A percentile compares a stretch with the other conserved stretches of the same genome.
These are phyloP conservation scores for Drosophila falleni DNA, from an alignment of 2,888 invertebrate species.

Conservation along the genomic window DNA sequence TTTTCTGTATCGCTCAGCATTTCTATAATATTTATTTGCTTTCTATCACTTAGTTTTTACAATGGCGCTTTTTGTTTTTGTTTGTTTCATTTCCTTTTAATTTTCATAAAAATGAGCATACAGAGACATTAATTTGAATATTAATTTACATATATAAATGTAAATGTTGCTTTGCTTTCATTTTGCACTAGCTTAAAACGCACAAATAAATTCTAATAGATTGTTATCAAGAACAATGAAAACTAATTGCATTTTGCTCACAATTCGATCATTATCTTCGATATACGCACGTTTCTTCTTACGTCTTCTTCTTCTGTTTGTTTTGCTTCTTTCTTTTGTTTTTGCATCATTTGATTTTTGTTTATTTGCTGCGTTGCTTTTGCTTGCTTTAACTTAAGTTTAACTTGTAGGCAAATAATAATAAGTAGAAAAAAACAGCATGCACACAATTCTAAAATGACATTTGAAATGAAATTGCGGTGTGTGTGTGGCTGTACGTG, in stretches of 20 bases:
- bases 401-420: slow-evolving; percentile 69
- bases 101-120: slow-evolving; percentile 65
- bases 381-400: slow-evolving; percentile 64
- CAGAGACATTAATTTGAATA: slow-evolving; percentile 56
- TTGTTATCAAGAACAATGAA: slow-evolving; percentile 33
- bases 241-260: slow-evolving; percentile 54
- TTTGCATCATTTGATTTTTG: slow-evolving; percentile 12
- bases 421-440: slow-evolving; percentile 54
- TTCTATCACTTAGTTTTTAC: slow-evolving; percentile 85
- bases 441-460: slow-evolving; percentile 67
- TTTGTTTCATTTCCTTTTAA: slow-evolving; percentile 32
- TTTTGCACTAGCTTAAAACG: slow-evolving; percentile 48
- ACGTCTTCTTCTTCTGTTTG: slow-evolving; percentile 2
- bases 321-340: background rate
- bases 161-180: slow-evolving; percentile 36
- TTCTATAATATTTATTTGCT: slow-evolving; percentile 55
- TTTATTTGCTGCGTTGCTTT: slow-evolving; percentile 13
- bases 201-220: slow-evolving; percentile 61
- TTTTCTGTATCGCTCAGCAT: slow-evolving; percentile 37
- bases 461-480: slow-evolving; percentile 68
- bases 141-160: slow-evolving; percentile 41
- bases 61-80: slow-evolving; percentile 82
- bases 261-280: slow-evolving; percentile 34
- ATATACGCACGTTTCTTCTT: slow-evolving; percentile 14
- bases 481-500: slow-evolving; percentile 18